Percentiles rank a stretch among this genome's conserved stretches.
These are phyloP conservation scores for Leptogaster cylindrica DNA, from an alignment of 2,888 invertebrate genomes.

Conservation along the genomic window DNA sequence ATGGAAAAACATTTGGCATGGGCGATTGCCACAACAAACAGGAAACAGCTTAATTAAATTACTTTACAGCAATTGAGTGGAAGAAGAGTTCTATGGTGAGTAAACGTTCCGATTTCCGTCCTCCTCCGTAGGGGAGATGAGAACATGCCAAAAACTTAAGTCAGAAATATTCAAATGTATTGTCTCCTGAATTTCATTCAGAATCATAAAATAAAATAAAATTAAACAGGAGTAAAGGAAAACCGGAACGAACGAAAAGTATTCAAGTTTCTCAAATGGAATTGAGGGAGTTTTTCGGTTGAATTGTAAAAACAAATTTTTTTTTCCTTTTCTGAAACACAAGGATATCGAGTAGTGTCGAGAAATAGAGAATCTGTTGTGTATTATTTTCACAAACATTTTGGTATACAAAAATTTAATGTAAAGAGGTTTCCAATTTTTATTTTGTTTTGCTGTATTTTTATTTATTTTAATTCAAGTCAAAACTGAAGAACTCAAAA, in stretches of 20 bases:
- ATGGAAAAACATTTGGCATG: too few relatives aligned
- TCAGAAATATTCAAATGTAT: constrained; percentile 39
- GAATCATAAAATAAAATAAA: constrained; percentile 33
- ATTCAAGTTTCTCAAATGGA: too few relatives aligned
- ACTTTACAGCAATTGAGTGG: constrained; percentile 28
- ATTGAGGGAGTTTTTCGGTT: too few relatives aligned
- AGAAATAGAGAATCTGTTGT: too few relatives aligned
- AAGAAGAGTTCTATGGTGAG: constrained; percentile 19
- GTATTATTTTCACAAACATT: constrained; percentile 18
- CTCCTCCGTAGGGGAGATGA: not conserved
- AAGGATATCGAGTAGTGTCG: constrained; percentile 20
- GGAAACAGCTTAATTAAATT: constrained; percentile 25
- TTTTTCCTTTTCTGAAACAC: not conserved
- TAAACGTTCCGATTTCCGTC: constrained; percentile 2
- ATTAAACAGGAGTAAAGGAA: not conserved
- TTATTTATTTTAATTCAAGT: too few relatives aligned
- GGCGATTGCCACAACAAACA: too few relatives aligned
- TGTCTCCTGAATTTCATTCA: constrained; percentile 37
- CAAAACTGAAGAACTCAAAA: too few relatives aligned
- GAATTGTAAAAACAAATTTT: too few relatives aligned
- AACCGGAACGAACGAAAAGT: not conserved
- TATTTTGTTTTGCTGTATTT: constrained; percentile 28
- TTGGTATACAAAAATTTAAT: constrained; percentile 34
- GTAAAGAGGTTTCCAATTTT: constrained; percentile 15
- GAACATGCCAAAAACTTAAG: constrained; percentile 28